Evolutionary conservation across 2,888 invertebrate genomes (phyloP).

Genomic region (Drosophila bunnanda): DNA sequence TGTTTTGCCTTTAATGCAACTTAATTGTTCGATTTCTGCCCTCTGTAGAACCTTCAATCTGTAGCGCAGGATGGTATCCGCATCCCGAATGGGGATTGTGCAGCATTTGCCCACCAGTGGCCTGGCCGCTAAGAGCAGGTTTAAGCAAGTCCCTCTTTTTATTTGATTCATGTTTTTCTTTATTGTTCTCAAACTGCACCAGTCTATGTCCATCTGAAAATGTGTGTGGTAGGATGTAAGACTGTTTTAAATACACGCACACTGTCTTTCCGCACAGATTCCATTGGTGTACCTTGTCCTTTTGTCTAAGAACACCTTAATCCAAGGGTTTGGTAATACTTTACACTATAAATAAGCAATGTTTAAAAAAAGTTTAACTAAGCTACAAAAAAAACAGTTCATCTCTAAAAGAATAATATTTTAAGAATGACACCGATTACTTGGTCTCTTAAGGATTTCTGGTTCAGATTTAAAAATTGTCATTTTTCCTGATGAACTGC

Average conservation of each 20-base stretch:
- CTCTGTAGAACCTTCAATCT: conserved; percentile 82
- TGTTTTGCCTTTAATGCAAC: conserved; percentile 30
- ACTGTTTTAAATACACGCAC: conserved; percentile 3
- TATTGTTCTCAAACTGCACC: conserved; percentile 23
- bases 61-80: conserved; percentile 59
- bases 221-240: neutral
- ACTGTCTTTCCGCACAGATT: conserved; percentile 9
- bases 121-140: conserved; percentile 58
- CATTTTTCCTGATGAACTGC: neutral
- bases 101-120: conserved; percentile 60
- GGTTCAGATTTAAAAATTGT: neutral
- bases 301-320: conserved; percentile 9
- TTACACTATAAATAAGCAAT: conserved; percentile 8
- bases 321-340: neutral
- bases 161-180: conserved; percentile 43
- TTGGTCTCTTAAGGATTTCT: neutral
- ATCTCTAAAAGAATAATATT: neutral
- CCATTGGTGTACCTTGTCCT: conserved; percentile 37
- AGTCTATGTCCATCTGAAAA: neutral
- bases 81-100: conserved; percentile 50
- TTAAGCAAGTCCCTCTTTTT: conserved; percentile 49
- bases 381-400: neutral
- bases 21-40: conserved; percentile 42
- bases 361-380: neutral
- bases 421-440: neutral